phyloP scores from a whole-genome alignment of 2,888 invertebrate genomes.

The Rhopalosiphum nymphaeae region DNA sequence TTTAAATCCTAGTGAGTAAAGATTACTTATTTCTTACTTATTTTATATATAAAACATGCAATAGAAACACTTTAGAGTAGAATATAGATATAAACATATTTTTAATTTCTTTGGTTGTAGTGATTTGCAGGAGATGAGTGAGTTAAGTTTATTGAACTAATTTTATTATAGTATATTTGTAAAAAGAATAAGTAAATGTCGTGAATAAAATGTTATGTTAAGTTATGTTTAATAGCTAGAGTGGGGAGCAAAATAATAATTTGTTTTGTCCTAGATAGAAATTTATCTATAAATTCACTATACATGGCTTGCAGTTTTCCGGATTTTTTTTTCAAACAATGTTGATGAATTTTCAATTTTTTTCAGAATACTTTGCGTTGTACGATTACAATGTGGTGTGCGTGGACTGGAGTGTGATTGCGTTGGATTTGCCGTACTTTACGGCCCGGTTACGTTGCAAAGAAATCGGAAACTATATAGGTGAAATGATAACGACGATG shows the following conservation, averaged over 20 bases:
- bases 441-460: constrained; percentile 70
- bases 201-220: too few relatives aligned
- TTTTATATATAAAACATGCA: too few relatives aligned
- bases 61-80: too few relatives aligned
- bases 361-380: constrained; percentile 66
- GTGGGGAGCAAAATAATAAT: background rate
- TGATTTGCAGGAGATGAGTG: too few relatives aligned
- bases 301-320: background rate
- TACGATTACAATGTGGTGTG: constrained; percentile 75
- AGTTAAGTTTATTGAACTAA: too few relatives aligned
- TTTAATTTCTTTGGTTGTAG: too few relatives aligned
- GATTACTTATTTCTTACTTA: too few relatives aligned
- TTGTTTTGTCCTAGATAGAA: background rate
- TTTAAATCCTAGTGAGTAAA: background rate
- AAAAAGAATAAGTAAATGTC: too few relatives aligned
- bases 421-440: constrained; percentile 76
- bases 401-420: constrained; percentile 76
- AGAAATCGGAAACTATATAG: constrained; percentile 54
- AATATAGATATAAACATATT: too few relatives aligned
- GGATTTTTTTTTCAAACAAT: background rate
- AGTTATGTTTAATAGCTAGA: too few relatives aligned
- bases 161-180: too few relatives aligned
- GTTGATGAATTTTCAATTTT: background rate
- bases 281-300: background rate
- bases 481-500: constrained; percentile 22